Evolutionary conservation across 1,140 invertebrate genomes (phyloP).

Genomic region (Ptiloglossa arizonensis): DNA sequence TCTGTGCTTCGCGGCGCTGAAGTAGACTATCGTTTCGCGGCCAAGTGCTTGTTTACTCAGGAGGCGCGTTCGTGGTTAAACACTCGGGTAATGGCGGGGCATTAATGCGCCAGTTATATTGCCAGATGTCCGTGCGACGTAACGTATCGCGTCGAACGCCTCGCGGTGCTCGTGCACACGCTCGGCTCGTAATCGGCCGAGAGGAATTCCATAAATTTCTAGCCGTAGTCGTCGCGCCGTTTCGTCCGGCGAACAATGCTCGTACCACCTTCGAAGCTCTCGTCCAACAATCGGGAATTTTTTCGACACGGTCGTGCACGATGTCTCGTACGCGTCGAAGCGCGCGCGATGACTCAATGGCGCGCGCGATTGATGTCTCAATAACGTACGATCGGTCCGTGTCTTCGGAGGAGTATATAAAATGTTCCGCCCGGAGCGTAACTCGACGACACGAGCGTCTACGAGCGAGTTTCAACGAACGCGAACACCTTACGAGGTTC

Average conservation of each 20-base stretch:
- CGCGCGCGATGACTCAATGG: constrained; percentile 47
- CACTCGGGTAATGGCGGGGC: constrained; percentile 60
- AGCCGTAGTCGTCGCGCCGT: constrained; percentile 18
- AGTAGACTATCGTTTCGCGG: constrained; percentile 70
- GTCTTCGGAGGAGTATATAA: neutral
- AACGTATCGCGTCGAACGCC: constrained; percentile 38
- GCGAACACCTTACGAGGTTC: too few relatives aligned
- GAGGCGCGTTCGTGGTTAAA: constrained; percentile 63
- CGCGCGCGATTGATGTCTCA: constrained; percentile 33
- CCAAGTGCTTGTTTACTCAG: constrained; percentile 68
- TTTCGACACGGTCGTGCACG: neutral
- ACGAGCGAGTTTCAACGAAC: too few relatives aligned
- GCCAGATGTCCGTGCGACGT: constrained; percentile 52
- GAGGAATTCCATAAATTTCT: constrained; percentile 66
- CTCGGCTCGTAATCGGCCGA: constrained; percentile 29
- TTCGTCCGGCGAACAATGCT: constrained; percentile 51
- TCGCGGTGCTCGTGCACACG: constrained; percentile 22
- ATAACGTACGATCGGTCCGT: neutral
- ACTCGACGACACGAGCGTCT: neutral
- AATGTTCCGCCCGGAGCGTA: neutral
- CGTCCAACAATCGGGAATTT: constrained; percentile 33
- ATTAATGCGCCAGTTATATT: constrained; percentile 65
- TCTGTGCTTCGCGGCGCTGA: constrained; percentile 29
- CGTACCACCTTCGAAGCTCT: neutral
- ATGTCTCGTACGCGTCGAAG: constrained; percentile 12